phyloP scores from a whole-genome alignment of 2,888 invertebrate genomes.

The Drosophila basisetae region DNA sequence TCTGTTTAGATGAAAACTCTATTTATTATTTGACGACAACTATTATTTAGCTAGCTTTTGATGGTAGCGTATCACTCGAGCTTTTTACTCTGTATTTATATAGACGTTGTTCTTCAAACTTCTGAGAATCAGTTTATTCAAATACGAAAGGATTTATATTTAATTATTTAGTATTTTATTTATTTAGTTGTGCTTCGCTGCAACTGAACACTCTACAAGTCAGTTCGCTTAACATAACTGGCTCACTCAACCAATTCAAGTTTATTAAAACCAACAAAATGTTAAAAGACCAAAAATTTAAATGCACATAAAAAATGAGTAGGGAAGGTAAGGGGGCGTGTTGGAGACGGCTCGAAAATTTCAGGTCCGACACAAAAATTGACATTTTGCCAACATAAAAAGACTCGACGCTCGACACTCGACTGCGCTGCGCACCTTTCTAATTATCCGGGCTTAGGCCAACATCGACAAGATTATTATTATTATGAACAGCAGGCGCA shows the following conservation, averaged over 20 bases:
- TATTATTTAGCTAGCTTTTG: neutral
- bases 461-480: neutral
- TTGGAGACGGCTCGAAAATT: neutral
- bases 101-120: neutral
- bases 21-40: neutral
- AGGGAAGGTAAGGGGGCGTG: neutral
- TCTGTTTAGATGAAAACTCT: conserved; percentile 1
- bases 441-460: conserved; percentile 24
- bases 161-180: neutral
- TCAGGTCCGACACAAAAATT: conserved; percentile 1
- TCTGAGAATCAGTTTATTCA: neutral
- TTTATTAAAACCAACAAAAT: conserved; percentile 21
- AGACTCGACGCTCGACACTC: conserved; percentile 44
- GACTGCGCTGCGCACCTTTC: conserved; percentile 32
- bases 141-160: neutral
- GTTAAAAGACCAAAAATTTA: conserved; percentile 44
- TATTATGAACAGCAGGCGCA: conserved; percentile 16
- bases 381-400: conserved; percentile 13
- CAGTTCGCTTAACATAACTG: conserved; percentile 24
- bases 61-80: neutral
- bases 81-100: neutral
- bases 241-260: conserved; percentile 31
- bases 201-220: neutral
- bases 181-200: neutral
- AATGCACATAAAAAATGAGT: conserved; percentile 66